Evolutionary conservation across 2,888 invertebrate genomes (phyloP), one percentile per base, ranked within the genome.

Genomic region (Poecilobothrus nobilitatus): DNA sequence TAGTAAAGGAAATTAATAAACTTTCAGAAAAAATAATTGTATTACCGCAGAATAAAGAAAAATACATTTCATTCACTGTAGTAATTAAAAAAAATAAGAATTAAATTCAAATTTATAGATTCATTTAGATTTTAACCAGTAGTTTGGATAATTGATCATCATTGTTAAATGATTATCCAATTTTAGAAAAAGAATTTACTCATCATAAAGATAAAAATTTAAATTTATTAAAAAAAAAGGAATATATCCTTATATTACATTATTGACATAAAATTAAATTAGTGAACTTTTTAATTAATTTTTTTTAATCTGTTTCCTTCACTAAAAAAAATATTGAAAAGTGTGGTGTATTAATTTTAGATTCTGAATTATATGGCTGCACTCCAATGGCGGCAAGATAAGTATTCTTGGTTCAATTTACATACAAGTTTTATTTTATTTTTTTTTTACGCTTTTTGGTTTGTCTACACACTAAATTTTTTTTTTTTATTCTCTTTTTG

Each of bases 241-340:
- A 1, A 72, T 78, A n/a, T 76, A 77, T 70, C 77, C 76, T 4
- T 78, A n/a, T n/a, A n/a, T n/a, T n/a, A n/a, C n/a, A n/a, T n/a
- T n/a, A n/a, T n/a, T n/a, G n/a, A n/a, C n/a, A n/a, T n/a, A n/a
- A n/a, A n/a, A n/a, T n/a, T n/a, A n/a, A n/a, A n/a, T n/a, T n/a
- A n/a, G n/a, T n/a, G n/a, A n/a, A n/a, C n/a, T n/a, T n/a, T n/a
- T n/a, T n/a, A n/a, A n/a, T n/a, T n/a, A n/a, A n/a, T n/a, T n/a
- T n/a, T n/a, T n/a, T n/a, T n/a, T n/a, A n/a, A n/a, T n/a, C n/a
- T n/a, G n/a, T n/a, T n/a, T n/a, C n/a, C n/a, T n/a, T n/a, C n/a
- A n/a, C n/a, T n/a, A n/a, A n/a, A n/a, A n/a, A n/a, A n/a, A n/a
- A n/a, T n/a, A n/a, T n/a, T n/a, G n/a, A n/a, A n/a, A n/a, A n/a